Evolutionary conservation across 2,888 invertebrate genomes (phyloP), one percentile per base, ranked within the genome.

Genomic region (Zaprionus obscuricornis): DNA sequence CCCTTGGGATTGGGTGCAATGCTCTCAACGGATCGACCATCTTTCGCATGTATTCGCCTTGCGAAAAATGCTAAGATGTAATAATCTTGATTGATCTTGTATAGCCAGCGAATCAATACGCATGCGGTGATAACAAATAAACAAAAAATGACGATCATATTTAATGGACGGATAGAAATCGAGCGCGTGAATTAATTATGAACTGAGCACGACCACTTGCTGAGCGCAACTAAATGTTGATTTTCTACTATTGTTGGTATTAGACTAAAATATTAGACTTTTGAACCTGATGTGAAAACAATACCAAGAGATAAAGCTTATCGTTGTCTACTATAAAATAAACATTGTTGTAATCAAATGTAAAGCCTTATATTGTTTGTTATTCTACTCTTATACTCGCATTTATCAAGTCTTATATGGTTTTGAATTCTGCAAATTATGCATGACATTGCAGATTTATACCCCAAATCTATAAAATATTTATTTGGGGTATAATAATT

Each of bases 1-100:
- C 83, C 74, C 36, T 74, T 66, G 2, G 73, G 39, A n/a, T 55
- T 50, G 0, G 85, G 73, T 0, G 60, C 75, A 31, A 73, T 67
- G 7, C 62, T 47, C 29, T 85, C 74, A n/a, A 85, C 39, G 3
- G 72, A 45, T 2, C 59, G 51, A 0, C 86, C 87, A 62, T 84
- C 72, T 6, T 65, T 57, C 1, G 82, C 81, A 14, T 60, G 82
- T 1, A 81, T 39, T 22, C 81, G 74, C 6, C 70, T 49, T 0
- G 69, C 34, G 33, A 69, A 73, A 26, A 73, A 73, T 0, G 73
- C 37, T 3, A 63, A 14, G 1, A 73, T 45, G 20, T 57, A 14
- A 36, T 66, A 73, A 4, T 69, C 63, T 13, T 69, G 36, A 29
- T 73, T 60, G 26, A 73, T 18, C 17, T 34, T 66, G 13, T 40